Evolutionary conservation across 2,113 vertebrate genomes (phyloP).

Genomic region (Strix uralensis): DNA sequence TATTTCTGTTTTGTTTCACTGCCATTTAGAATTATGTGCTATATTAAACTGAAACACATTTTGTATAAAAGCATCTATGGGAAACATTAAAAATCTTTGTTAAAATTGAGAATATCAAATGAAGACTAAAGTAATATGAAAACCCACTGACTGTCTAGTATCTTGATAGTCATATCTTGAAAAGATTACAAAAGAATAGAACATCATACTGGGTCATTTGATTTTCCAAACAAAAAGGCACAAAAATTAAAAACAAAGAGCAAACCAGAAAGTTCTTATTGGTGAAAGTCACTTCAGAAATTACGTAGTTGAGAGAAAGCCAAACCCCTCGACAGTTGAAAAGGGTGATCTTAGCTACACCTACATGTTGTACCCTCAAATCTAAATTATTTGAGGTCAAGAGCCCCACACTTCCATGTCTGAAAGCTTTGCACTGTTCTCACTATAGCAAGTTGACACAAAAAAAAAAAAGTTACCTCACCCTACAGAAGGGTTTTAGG

Average conservation of each 20-base stretch:
- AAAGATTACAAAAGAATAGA: not conserved
- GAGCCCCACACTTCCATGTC: not conserved
- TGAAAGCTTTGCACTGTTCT: not conserved
- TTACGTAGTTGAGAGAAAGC: not conserved
- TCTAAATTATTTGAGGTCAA: not conserved
- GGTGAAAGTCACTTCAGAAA: not conserved
- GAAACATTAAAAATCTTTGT: not conserved
- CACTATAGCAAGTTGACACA: not conserved
- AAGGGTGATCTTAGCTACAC: not conserved
- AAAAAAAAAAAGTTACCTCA: not conserved
- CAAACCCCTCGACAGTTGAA: not conserved
- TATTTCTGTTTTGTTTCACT: not conserved
- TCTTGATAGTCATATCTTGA: not conserved
- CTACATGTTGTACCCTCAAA: fast-evolving
- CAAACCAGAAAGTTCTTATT: fast-evolving
- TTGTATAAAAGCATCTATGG: not conserved
- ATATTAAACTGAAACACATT: not conserved
- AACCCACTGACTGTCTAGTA: not conserved
- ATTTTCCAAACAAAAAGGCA: not conserved
- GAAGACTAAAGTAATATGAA: not conserved
- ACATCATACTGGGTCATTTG: not conserved
- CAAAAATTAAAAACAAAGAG: not conserved
- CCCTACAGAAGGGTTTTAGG: not conserved
- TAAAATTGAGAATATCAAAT: not conserved
- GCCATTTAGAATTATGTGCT: not conserved